A percentile compares a stretch with the other conserved stretches of the same genome.
These are phyloP conservation scores for Helicoverpa assulta DNA, from an alignment of 2,888 invertebrate genomes.

Conservation along the genomic window DNA sequence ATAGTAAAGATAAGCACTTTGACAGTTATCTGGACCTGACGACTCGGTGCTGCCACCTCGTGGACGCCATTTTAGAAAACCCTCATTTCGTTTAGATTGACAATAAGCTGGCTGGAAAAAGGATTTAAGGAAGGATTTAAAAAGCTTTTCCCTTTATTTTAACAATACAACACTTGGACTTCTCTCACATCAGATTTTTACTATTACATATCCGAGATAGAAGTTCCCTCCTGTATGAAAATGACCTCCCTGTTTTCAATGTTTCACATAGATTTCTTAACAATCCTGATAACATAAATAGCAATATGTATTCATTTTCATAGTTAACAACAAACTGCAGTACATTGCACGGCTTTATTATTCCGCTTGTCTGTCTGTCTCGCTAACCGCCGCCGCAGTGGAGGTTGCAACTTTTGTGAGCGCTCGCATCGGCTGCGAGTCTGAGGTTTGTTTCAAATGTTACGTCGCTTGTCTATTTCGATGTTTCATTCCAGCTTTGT, in stretches of 20 bases:
- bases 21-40: too few relatives aligned
- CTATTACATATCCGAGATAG: too few relatives aligned
- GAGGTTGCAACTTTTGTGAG: slow-evolving; percentile 41
- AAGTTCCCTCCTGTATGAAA: too few relatives aligned
- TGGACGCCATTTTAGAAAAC: too few relatives aligned
- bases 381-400: background rate
- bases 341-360: slow-evolving; percentile 31
- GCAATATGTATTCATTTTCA: background rate
- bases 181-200: background rate
- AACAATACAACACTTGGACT: background rate
- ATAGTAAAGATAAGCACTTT: too few relatives aligned
- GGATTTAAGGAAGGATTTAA: slow-evolving; percentile 15
- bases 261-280: background rate
- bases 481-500: slow-evolving; percentile 1
- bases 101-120: slow-evolving; percentile 33
- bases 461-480: slow-evolving; percentile 1
- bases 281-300: too few relatives aligned
- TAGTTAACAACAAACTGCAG: slow-evolving; percentile 10
- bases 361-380: slow-evolving; percentile 41
- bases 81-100: slow-evolving; percentile 11
- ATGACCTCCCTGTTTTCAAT: background rate
- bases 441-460: slow-evolving; percentile 19
- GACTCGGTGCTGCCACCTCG: too few relatives aligned
- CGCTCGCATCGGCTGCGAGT: slow-evolving; percentile 10
- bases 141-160: slow-evolving; percentile 7